Conservation (phyloP, 1,140 invertebrate species). For the Cyclina sinensis region DNA sequence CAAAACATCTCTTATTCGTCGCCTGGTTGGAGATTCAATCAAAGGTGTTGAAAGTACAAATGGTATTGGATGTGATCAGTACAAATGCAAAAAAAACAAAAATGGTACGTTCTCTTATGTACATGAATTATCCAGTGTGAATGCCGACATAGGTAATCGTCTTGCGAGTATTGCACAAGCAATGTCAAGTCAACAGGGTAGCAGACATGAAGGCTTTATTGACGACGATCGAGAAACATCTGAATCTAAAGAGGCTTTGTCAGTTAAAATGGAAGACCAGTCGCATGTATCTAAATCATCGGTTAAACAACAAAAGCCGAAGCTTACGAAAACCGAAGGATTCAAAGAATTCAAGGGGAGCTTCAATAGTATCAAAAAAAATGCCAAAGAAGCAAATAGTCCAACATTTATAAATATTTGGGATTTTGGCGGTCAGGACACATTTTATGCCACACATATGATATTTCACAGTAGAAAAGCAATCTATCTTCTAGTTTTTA, state of each 20-base stretch:
- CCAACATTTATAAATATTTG: not conserved
- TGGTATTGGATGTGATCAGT: not conserved
- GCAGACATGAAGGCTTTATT: no score
- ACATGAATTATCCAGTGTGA: not conserved
- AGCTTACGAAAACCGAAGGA: not conserved
- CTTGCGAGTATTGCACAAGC: not conserved
- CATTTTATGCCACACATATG: conserved; percentile 12
- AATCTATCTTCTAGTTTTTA: not conserved
- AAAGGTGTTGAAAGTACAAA: not conserved
- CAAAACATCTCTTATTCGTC: not conserved
- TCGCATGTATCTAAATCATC: no score
- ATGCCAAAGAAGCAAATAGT: not conserved
- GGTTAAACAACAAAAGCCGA: no score
- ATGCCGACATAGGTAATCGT: not conserved
- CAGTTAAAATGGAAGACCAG: no score
- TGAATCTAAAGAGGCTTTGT: no score
- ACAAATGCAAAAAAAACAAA: not conserved
- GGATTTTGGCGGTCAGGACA: not conserved
- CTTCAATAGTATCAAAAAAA: not conserved
- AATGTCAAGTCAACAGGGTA: no score
- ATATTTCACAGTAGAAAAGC: not conserved
- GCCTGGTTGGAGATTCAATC: not conserved
- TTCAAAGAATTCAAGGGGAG: not conserved
- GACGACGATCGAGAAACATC: no score
- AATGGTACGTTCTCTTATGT: not conserved